phyloP scores from a whole-genome alignment of 2,888 invertebrate species.

The Dynastes grantii region DNA sequence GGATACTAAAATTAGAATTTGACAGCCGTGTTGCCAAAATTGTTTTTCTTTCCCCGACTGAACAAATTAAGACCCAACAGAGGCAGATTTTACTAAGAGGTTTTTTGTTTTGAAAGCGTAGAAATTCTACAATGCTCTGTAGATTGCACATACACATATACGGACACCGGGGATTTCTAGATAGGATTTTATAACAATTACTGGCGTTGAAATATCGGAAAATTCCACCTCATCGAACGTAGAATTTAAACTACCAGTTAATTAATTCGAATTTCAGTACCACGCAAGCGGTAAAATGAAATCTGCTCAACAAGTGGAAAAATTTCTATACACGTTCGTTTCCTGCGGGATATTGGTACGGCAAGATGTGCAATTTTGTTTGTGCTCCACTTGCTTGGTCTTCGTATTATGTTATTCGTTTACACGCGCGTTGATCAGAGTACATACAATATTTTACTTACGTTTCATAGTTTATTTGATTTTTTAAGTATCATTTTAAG shows the following conservation, averaged over 20 bases:
- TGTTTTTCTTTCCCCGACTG: too few relatives aligned
- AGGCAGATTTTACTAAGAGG: too few relatives aligned
- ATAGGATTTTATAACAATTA: too few relatives aligned
- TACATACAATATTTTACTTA: neutral
- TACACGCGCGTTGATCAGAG: neutral
- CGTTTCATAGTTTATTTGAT: too few relatives aligned
- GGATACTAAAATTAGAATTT: too few relatives aligned
- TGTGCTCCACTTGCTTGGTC: neutral
- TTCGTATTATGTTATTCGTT: neutral
- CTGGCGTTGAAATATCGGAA: neutral
- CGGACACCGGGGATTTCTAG: too few relatives aligned
- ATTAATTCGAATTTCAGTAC: conserved; percentile 1
- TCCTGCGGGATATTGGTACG: neutral
- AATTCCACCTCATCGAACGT: neutral
- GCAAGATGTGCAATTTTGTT: neutral
- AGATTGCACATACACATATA: too few relatives aligned
- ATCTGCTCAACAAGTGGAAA: conserved; percentile 12
- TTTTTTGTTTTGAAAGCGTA: too few relatives aligned
- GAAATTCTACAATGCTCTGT: too few relatives aligned
- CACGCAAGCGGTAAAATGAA: neutral
- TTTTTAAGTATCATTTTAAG: too few relatives aligned
- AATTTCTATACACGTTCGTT: neutral
- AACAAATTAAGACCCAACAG: too few relatives aligned
- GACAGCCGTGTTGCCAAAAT: too few relatives aligned
- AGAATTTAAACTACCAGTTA: neutral